These are phyloP conservation scores for Psilopsiagon aurifrons DNA, from an alignment of 2,113 vertebrate species.

Conservation along the genomic window DNA sequence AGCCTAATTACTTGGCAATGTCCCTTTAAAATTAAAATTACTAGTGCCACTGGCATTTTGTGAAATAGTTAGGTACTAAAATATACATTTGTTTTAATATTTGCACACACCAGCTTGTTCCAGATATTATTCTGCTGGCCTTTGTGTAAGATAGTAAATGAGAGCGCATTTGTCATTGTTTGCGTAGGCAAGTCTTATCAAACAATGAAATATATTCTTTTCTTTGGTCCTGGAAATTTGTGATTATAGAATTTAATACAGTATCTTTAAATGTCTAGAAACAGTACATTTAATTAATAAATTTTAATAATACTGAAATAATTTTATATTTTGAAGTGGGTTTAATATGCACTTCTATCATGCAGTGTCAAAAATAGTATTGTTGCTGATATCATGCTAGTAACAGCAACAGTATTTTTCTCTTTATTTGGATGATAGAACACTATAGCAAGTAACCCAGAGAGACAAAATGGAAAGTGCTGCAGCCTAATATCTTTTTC, in stretches of 20 bases:
- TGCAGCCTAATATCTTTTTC: not conserved
- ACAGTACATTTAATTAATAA: constrained; percentile 9
- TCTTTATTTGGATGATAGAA: not conserved
- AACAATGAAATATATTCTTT: constrained; percentile 31
- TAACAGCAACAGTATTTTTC: not conserved
- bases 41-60: not conserved
- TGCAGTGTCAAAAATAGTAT: not conserved
- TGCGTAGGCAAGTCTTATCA: constrained; percentile 11
- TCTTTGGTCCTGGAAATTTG: not conserved
- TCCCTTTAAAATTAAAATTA: not conserved
- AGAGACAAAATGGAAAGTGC: not conserved
- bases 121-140: not conserved
- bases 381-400: not conserved
- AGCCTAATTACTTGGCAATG: not conserved
- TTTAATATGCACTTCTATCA: not conserved
- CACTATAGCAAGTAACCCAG: not conserved
- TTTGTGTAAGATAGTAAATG: constrained; percentile 28
- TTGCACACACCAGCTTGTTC: not conserved
- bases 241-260: not conserved
- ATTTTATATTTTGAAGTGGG: not conserved
- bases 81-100: not conserved
- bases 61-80: not conserved
- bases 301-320: not conserved
- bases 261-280: not conserved
- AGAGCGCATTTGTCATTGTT: constrained; percentile 56